Base-by-base conservation (phyloP, 2,888 invertebrate genomes). In the Noctua janthina region DNA sequence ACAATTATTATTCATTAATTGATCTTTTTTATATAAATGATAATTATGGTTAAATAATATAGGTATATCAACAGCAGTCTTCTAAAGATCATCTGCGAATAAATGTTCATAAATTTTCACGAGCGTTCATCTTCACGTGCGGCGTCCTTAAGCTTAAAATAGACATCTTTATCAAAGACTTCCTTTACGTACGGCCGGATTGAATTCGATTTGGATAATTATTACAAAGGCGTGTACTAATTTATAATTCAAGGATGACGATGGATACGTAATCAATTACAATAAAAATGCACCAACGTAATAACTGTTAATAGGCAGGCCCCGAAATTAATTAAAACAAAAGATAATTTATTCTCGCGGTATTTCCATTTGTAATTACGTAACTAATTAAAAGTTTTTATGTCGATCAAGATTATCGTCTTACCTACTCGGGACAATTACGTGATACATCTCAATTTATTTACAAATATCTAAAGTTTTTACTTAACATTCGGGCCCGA, bases 111-210 rank as follows among this genome's bases (percentile, higher is more conserved):
- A 68, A 92, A 88, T 88, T 87, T 90, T 92, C 93, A 93, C 83
- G 83, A 91, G 83, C 94, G 49, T 11, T 84, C 76, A 88, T 94
- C 71, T 94, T 68, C 91, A 67, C 59, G 62, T 76, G 54, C 35
- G 46, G 83, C 76, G 83, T 67, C 56, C 17, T 85, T 87, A 81
- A 77, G 88, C 92, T 93, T 93, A 94, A 95, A 95, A 95, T 95
- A 95, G 93, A 95, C 91, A 91, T 91, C 94, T 95, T 93, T 95
- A 95, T 94, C 95, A 94, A 92, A 94, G 92, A 93, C 92, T 94
- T 93, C 91, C 92, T 92, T 91, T 88, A 91, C 92, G 91, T 91
- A 91, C 88, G 93, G 90, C 85, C 89, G 88, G 93, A 93, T 93
- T 91, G 90, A 91, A 93, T 92, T 93, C 91, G 91, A 92, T 94